A percentile compares a stretch with the other conserved stretches of the same genome.
Conservation (phyloP, 2,888 invertebrate species). For the Diaperis boleti region DNA sequence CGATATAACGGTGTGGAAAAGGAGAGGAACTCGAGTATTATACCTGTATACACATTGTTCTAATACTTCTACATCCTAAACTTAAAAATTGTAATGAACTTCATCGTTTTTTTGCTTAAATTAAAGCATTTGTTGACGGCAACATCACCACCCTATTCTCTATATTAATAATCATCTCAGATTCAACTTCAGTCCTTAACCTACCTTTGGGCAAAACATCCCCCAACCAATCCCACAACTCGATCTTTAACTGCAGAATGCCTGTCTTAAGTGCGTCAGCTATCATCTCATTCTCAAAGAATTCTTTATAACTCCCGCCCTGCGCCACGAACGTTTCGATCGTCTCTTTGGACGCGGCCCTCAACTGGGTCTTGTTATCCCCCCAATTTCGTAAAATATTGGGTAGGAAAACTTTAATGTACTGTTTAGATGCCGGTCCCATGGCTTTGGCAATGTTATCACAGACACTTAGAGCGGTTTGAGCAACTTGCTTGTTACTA, state of each 20-base stretch:
- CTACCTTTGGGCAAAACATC: slow-evolving; percentile 81
- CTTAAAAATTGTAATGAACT: no score
- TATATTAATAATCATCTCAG: no score
- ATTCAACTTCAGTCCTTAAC: no score
- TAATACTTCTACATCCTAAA: no score
- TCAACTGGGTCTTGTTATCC: slow-evolving; percentile 82
- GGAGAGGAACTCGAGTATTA: no score
- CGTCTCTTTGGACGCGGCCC: slow-evolving; percentile 84
- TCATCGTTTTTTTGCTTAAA: no score
- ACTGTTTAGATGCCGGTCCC: slow-evolving; percentile 83
- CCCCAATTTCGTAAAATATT: slow-evolving; percentile 86
- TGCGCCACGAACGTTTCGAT: slow-evolving; percentile 88
- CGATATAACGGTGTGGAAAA: no score
- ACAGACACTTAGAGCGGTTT: slow-evolving; percentile 85
- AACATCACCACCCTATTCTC: no score
- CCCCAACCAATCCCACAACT: slow-evolving; percentile 88
- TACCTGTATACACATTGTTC: no score
- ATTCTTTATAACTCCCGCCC: slow-evolving; percentile 82
- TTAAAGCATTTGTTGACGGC: no score
- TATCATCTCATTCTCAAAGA: slow-evolving; percentile 91
- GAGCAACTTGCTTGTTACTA: slow-evolving; percentile 93
- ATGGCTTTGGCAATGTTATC: slow-evolving; percentile 85
- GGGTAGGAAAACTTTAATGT: slow-evolving; percentile 86
- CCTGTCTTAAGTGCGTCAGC: slow-evolving; percentile 87
- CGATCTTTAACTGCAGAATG: slow-evolving; percentile 83